Base-by-base conservation (phyloP, 2,113 vertebrate genomes). In the Atrichornis clamosus region DNA sequence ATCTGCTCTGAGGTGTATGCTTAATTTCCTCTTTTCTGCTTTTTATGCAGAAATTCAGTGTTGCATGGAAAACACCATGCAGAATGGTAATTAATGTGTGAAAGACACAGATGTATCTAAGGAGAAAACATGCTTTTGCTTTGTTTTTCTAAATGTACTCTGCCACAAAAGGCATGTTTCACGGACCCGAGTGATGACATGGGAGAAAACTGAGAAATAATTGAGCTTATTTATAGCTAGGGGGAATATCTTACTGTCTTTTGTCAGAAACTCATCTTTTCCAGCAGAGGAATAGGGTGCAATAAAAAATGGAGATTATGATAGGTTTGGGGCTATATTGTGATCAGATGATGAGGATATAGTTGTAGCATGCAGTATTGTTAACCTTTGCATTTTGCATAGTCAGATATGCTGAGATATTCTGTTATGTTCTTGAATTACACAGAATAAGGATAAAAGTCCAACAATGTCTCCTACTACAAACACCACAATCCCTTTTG, bases 401-500 rank as follows among this genome's bases (percentile, higher is more conserved):
- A 49, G 32, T 81, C 24, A 59, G 11, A 26, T 70, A 18, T 53
- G 2, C 21, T 49, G 62, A 58, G 39, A 53, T 79, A n/a, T 79
- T 76, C 20, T 89, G 5, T 60, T 46, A 26, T 97, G 32, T 95
- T 94, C 41, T 98, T 97, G 39, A 81, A 59, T 95, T 74, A 30
- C 41, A 52, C 96, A 99, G 99, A 97, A 88, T 87, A 98, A 98
- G 56, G 98, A 98, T 79, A 95, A 80, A 84, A 98, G 97, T 50
- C 98, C 98, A 0, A 58, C 94, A 35, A 24, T 97, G 58, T 98
- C 98, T 89, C 97, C 98, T 30, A 96, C 98, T 46, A 90, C 96
- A 84, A 98, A 97, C 32, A 77, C 73, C 92, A 84, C 97, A 33
- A 96, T 98, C 30, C 98, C 98, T 1, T 99, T 99, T 94, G 99